Evolutionary conservation across 1,140 invertebrate species (phyloP).

Genomic region (Drosophila ananassae): DNA sequence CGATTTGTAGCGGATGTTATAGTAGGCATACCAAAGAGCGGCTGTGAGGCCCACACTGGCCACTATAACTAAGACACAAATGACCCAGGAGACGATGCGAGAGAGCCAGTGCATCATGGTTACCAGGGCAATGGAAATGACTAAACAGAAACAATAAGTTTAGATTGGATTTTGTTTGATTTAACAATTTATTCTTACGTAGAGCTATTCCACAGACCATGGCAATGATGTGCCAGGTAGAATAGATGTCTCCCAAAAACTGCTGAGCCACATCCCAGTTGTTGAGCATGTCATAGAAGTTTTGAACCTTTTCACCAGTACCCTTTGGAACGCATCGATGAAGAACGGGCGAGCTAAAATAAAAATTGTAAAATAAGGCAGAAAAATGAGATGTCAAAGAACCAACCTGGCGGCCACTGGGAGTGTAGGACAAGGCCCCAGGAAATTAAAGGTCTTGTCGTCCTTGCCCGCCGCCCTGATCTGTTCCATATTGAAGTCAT

Average conservation of each 20-base stretch:
- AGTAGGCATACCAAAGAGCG: conserved; percentile 95
- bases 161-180: background rate
- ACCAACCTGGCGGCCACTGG: conserved; percentile 88
- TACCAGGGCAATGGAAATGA: conserved; percentile 92
- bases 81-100: conserved; percentile 92
- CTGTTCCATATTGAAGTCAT: conserved; percentile 88
- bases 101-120: conserved; percentile 93
- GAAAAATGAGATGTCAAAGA: background rate
- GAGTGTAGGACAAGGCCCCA: conserved; percentile 89
- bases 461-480: conserved; percentile 81
- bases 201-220: conserved; percentile 92
- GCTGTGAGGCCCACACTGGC: conserved; percentile 90
- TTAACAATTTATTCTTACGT: conserved; percentile 86
- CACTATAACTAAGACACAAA: conserved; percentile 91
- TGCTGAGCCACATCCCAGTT: conserved; percentile 94
- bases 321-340: conserved; percentile 94
- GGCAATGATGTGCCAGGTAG: conserved; percentile 93
- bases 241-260: conserved; percentile 93
- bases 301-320: conserved; percentile 84
- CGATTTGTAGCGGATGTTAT: conserved; percentile 88
- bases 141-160: conserved; percentile 83
- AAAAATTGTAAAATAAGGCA: background rate
- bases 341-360: conserved; percentile 89
- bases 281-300: conserved; percentile 93
- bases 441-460: conserved; percentile 86